Evolutionary conservation across 2,113 vertebrate species (phyloP).

Genomic region (Rhinolophus sinicus): DNA sequence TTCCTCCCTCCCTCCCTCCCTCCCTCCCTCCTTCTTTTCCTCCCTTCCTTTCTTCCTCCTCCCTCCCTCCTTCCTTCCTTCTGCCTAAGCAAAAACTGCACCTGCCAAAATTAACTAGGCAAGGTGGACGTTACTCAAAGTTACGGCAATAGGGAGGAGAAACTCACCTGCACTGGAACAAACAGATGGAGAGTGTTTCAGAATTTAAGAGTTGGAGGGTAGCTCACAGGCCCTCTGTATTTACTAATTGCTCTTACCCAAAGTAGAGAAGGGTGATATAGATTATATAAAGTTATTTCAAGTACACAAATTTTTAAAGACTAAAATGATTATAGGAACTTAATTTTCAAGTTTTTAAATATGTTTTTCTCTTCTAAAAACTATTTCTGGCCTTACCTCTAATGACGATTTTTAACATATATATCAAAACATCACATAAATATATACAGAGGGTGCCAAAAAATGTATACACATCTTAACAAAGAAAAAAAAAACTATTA

Average conservation of each 20-base stretch:
- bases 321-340: background rate
- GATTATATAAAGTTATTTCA: background rate
- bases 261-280: background rate
- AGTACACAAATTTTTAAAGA: background rate
- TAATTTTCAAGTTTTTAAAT: background rate
- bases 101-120: background rate
- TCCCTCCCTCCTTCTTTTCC: background rate
- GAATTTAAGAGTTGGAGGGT: background rate
- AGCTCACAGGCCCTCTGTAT: background rate
- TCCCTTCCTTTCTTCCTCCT: background rate
- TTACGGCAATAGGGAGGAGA: background rate
- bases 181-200: background rate
- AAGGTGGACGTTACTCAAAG: background rate
- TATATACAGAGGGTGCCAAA: background rate
- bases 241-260: background rate
- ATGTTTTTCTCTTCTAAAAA: background rate
- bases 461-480: too few species aligned
- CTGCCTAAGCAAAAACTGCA: background rate
- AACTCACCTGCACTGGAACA: background rate
- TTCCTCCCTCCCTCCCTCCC: background rate
- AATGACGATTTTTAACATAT: background rate
- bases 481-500: too few species aligned
- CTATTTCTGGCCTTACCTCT: background rate
- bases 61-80: background rate
- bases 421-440: background rate